These are phyloP conservation scores for Numida meleagris DNA, from an alignment of 2,113 vertebrate genomes.

Conservation along the genomic window DNA sequence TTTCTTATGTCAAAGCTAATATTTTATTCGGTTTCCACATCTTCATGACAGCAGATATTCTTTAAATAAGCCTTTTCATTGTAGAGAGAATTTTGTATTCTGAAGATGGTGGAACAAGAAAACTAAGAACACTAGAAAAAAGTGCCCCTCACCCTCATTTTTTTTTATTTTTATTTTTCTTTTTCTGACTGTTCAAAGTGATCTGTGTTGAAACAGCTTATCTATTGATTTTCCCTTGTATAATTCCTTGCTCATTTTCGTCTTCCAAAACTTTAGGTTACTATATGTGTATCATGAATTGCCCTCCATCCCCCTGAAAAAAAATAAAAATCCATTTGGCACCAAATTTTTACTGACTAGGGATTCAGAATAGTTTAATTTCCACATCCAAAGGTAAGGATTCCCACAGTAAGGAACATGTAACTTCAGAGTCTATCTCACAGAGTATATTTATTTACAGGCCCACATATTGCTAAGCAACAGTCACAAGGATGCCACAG, in stretches of 20 bases:
- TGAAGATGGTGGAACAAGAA: not conserved
- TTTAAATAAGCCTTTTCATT: not conserved
- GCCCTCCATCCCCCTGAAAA: not conserved
- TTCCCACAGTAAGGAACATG: not conserved
- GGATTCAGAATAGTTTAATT: slow-evolving; percentile 1
- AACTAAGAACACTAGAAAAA: not conserved
- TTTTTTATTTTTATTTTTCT: not conserved
- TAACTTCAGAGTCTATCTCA: not conserved
- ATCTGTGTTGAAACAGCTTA: not conserved
- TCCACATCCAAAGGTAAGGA: not conserved
- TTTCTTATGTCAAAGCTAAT: not conserved
- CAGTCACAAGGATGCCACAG: not conserved
- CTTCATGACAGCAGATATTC: not conserved
- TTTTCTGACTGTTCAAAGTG: not conserved
- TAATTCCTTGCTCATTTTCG: not conserved
- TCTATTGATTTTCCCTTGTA: not conserved
- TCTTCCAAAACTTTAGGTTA: not conserved
- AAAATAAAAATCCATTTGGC: not conserved
- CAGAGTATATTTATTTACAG: slow-evolving; percentile 25
- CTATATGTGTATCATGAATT: not conserved
- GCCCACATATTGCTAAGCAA: slow-evolving; percentile 22
- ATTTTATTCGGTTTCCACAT: not conserved
- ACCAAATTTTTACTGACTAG: not conserved
- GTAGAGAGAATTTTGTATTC: not conserved
- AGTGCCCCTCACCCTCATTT: not conserved